Percentiles rank a stretch among this genome's conserved stretches.
phyloP scores from a whole-genome alignment of 2,797 vertebrate species.

The Tokudaia muenninki region DNA sequence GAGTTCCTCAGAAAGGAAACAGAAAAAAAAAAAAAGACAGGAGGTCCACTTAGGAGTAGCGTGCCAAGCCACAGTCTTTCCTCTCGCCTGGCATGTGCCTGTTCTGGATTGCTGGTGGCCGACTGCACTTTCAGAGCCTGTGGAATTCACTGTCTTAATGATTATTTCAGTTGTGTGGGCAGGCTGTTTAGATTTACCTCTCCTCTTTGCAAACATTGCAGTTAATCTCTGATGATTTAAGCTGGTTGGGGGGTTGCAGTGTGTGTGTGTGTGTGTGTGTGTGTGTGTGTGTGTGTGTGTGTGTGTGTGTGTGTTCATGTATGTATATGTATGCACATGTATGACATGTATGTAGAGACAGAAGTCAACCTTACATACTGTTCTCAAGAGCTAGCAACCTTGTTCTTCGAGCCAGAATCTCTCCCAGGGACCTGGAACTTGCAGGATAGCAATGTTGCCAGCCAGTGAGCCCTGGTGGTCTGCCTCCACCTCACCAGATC shows the following conservation, averaged over 20 bases:
- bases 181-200: conserved; percentile 14
- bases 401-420: not conserved
- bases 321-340: not conserved
- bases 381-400: not conserved
- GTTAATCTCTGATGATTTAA: conserved; percentile 41
- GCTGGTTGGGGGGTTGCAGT: not conserved
- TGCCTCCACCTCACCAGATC: not conserved
- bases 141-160: conserved; percentile 5
- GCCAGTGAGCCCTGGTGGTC: not conserved
- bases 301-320: not conserved
- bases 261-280: not conserved
- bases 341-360: not conserved
- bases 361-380: not conserved
- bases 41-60: conserved; percentile 5
- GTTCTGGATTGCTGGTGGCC: not conserved
- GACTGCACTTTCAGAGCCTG: conserved; percentile 8
- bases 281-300: not conserved
- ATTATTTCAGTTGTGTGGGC: not conserved
- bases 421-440: not conserved
- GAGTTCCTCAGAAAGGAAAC: conserved; percentile 74
- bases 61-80: not conserved
- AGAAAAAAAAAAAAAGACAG: conserved; percentile 29
- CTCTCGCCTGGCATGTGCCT: conserved; percentile 7
- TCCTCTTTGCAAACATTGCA: conserved; percentile 11
- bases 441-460: not conserved